Evolutionary conservation across 2,113 vertebrate species (phyloP).

Genomic region (Lamprologus callipterus): DNA sequence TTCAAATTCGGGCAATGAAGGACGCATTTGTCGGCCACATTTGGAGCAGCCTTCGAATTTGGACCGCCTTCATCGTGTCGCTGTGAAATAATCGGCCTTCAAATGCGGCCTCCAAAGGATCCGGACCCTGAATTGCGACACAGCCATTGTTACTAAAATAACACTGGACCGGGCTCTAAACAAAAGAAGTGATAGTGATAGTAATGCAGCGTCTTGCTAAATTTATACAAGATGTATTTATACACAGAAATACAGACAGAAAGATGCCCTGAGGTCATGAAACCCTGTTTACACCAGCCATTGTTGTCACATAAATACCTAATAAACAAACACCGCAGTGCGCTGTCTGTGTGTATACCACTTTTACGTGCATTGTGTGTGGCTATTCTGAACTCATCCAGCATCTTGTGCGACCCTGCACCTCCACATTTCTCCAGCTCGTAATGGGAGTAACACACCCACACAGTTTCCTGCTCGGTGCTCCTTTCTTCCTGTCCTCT

Average conservation of each 20-base stretch:
- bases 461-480: not conserved
- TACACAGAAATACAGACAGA: not conserved
- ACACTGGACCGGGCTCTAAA: not conserved
- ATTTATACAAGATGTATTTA: slow-evolving; percentile 37
- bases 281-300: slow-evolving; percentile 44
- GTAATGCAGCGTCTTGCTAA: not conserved
- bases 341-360: not conserved
- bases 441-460: not conserved
- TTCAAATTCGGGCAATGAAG: not conserved
- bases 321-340: slow-evolving; percentile 31
- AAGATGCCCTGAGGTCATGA: not conserved
- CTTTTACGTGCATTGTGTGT: not conserved
- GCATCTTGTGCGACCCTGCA: not conserved
- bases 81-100: not conserved
- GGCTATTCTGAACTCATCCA: slow-evolving; percentile 1
- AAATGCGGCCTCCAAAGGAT: not conserved
- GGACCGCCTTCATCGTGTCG: fast-evolving
- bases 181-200: slow-evolving; percentile 18
- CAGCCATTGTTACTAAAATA: slow-evolving; percentile 21
- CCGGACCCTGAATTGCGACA: not conserved
- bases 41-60: not conserved
- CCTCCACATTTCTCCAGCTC: not conserved
- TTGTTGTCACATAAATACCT: slow-evolving; percentile 57
- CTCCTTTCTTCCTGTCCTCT: not conserved
- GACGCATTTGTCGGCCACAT: not conserved